A percentile compares a stretch with the other conserved stretches of the same genome.
These are phyloP conservation scores for Chymomyza caudatula DNA, from an alignment of 2,888 invertebrate species.

Conservation along the genomic window DNA sequence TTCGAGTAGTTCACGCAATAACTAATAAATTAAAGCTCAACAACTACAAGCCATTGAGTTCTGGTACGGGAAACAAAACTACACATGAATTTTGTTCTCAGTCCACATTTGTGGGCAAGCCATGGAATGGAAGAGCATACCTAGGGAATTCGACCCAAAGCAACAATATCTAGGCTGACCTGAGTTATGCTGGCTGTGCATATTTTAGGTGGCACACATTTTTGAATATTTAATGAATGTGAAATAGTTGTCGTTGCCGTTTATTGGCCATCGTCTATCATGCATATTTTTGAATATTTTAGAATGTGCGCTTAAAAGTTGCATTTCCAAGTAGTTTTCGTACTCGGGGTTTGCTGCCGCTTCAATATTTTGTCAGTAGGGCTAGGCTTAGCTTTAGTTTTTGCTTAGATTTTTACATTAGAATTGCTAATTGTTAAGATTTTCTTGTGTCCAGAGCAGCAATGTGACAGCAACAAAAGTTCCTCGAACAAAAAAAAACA, in stretches of 20 bases:
- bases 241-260: constrained; percentile 45
- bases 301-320: constrained; percentile 36
- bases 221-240: constrained; percentile 62
- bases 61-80: not conserved
- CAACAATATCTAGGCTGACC: not conserved
- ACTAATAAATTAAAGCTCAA: constrained; percentile 53
- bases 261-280: constrained; percentile 30
- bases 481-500: too few species aligned
- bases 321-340: not conserved
- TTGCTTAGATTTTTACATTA: constrained; percentile 61
- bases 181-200: constrained; percentile 22
- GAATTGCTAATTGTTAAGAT: constrained; percentile 70
- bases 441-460: too few species aligned
- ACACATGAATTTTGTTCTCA: not conserved
- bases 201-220: constrained; percentile 51
- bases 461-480: too few species aligned
- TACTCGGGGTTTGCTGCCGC: not conserved
- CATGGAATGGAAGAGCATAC: not conserved
- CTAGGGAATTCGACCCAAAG: too few species aligned
- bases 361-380: too few species aligned
- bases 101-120: not conserved
- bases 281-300: constrained; percentile 52
- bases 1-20: constrained; percentile 40
- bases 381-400: constrained; percentile 11
- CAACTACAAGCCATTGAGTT: constrained; percentile 24